Base-by-base conservation (phyloP, 2,113 vertebrate genomes). In the Macquaria australasica region DNA sequence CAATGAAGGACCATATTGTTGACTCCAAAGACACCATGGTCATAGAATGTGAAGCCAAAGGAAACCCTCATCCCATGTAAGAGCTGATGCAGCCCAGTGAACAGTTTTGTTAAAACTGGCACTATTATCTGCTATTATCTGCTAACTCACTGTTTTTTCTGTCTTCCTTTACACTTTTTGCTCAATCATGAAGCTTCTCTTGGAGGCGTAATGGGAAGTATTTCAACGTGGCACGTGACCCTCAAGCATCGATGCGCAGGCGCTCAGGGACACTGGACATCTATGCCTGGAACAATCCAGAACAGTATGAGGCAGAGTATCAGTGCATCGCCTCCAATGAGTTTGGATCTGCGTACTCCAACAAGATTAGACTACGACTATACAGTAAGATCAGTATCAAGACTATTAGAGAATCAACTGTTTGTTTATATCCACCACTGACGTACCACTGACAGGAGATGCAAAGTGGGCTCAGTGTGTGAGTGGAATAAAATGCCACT, bases 261-360 rank as follows among this genome's bases (percentile, higher is more conserved):
- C 91, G 96, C 18, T 98, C 98, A 0, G 98, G 98, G 37, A 99
- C 98, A 0, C 93, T 99, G 84, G 97, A 97, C 87, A 97, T 99
- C 1, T 97, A 97, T 60, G 97, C 98, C 92, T 95, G 96, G 83
- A 96, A 97, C 0, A 95, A 97, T 60, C 97, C 98, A 0, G 97
- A 98, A 5, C 97, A 98, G 69, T 99, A 99, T 0, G 98, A 99
- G 91, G 98, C 98, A 6, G 97, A 98, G 55, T 99, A 98, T 91
- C 98, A 99, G 92, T 99, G 98, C 89, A 97, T 97, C 0, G 97
- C 98, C 70, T 96, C 97, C 28, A 99, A 99, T 6, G 95, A 97
- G 15, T 97, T 94, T 0, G 98, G 98, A n/a, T 97, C 97, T 0
- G 98, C 98, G 0, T 95, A 98, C 50, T 98, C 98, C 91, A 96